Evolutionary conservation across 2,888 invertebrate species (phyloP).

Genomic region (Metallyticus violacea): DNA sequence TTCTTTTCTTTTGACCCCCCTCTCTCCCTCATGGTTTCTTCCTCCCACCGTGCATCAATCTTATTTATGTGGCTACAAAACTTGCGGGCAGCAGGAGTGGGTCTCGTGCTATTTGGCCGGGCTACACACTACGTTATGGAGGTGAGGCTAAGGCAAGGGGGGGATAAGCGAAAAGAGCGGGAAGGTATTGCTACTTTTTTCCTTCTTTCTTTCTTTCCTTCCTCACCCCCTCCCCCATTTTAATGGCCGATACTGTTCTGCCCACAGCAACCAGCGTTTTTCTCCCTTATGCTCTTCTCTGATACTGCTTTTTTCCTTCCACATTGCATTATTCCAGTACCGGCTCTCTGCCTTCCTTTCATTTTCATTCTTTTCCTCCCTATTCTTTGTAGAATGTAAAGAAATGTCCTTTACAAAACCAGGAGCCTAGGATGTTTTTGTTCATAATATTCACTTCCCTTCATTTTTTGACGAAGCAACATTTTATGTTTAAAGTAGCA

Average conservation of each 20-base stretch:
- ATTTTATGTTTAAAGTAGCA: too few relatives aligned
- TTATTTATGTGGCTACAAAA: slow-evolving; percentile 51
- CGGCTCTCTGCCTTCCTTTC: not conserved
- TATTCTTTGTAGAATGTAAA: not conserved
- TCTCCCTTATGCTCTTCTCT: slow-evolving; percentile 13
- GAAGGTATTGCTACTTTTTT: not conserved
- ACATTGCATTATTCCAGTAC: not conserved
- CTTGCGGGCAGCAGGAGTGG: slow-evolving; percentile 38
- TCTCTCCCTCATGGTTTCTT: slow-evolving; percentile 5
- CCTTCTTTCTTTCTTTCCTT: too few relatives aligned
- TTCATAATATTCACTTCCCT: too few relatives aligned
- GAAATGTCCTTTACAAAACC: not conserved
- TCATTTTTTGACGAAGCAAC: too few relatives aligned
- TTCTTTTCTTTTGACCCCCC: slow-evolving; percentile 1
- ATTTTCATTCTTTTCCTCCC: not conserved
- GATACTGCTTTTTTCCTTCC: not conserved
- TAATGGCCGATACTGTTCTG: slow-evolving; percentile 15
- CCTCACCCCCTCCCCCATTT: not conserved
- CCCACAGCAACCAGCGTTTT: not conserved
- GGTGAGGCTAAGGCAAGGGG: not conserved
- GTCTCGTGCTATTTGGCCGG: slow-evolving; percentile 27
- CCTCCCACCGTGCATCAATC: slow-evolving; percentile 44
- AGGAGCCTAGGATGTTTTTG: too few relatives aligned
- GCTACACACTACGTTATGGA: not conserved
- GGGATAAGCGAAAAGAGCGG: not conserved